Evolutionary conservation across 2,797 vertebrate genomes (phyloP).

Genomic region (Bradypus variegatus): DNA sequence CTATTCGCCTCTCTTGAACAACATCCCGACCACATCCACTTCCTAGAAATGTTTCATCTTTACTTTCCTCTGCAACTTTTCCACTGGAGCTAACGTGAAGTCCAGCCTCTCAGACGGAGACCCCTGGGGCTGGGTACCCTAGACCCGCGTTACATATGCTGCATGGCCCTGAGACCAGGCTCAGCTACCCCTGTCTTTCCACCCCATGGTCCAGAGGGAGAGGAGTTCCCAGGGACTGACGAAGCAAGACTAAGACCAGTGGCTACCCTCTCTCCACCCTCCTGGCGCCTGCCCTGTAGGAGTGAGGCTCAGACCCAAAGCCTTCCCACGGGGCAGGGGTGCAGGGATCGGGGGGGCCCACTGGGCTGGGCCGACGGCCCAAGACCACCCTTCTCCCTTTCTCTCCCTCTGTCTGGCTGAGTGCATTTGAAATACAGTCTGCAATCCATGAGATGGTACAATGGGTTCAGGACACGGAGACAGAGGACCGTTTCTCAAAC

Average conservation of each 20-base stretch:
- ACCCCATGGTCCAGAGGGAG: neutral
- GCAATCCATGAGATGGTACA: neutral
- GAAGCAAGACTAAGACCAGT: neutral
- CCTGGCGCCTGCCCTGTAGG: no score
- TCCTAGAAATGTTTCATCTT: neutral
- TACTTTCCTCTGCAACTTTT: rapidly evolving
- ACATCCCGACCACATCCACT: no score
- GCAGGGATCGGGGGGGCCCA: neutral
- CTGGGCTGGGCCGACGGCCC: no score
- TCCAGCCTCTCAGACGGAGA: no score
- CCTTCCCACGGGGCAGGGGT: rapidly evolving
- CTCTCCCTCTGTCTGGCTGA: neutral
- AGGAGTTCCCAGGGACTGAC: no score
- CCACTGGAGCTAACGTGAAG: no score
- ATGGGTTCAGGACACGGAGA: neutral
- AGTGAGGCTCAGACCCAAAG: neutral
- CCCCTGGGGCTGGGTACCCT: neutral
- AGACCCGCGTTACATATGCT: neutral
- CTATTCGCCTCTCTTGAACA: neutral
- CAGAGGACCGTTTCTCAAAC: neutral
- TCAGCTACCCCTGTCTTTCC: neutral
- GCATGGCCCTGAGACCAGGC: rapidly evolving
- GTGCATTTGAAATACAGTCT: neutral
- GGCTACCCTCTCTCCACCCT: neutral
- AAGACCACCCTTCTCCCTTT: no score